A percentile compares a stretch with the other conserved stretches of the same genome.
These are phyloP conservation scores for Drosophila baimaii DNA, from an alignment of 1,140 invertebrate genomes.

Conservation along the genomic window DNA sequence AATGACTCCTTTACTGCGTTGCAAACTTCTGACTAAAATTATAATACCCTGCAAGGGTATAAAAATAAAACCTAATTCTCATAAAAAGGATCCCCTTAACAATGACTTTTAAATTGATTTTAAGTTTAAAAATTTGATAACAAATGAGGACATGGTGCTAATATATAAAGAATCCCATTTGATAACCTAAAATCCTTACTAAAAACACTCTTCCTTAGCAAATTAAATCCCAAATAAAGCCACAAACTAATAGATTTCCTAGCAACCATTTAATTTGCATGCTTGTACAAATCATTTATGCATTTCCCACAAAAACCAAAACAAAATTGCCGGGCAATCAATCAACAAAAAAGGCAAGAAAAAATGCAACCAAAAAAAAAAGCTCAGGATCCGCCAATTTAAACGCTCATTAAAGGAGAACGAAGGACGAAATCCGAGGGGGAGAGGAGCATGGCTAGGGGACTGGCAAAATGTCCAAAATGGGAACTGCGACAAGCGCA, in stretches of 20 bases:
- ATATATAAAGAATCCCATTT: too few species aligned
- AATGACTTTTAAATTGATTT: too few species aligned
- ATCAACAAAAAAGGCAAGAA: constrained; percentile 41
- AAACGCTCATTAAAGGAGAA: constrained; percentile 63
- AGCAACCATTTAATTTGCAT: constrained; percentile 30
- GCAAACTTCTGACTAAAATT: too few species aligned
- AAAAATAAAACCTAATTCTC: too few species aligned
- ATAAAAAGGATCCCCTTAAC: too few species aligned
- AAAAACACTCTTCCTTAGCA: not conserved
- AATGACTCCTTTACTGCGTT: too few species aligned
- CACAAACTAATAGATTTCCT: not conserved
- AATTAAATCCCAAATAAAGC: not conserved
- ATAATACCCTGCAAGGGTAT: too few species aligned
- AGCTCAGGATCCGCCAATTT: constrained; percentile 58
- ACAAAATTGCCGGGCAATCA: constrained; percentile 31
- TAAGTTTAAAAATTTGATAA: too few species aligned
- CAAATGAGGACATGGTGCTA: too few species aligned
- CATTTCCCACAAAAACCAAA: constrained; percentile 18
- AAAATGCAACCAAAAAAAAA: constrained; percentile 25
- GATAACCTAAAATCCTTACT: not conserved
- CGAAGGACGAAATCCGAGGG: constrained; percentile 3
- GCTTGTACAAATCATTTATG: constrained; percentile 27
- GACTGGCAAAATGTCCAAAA: constrained; percentile 42
- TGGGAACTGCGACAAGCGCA: constrained; percentile 38
- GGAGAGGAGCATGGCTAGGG: not conserved